phyloP scores from a whole-genome alignment of 2,888 invertebrate species.

The Apomyelois bistriatella region DNA sequence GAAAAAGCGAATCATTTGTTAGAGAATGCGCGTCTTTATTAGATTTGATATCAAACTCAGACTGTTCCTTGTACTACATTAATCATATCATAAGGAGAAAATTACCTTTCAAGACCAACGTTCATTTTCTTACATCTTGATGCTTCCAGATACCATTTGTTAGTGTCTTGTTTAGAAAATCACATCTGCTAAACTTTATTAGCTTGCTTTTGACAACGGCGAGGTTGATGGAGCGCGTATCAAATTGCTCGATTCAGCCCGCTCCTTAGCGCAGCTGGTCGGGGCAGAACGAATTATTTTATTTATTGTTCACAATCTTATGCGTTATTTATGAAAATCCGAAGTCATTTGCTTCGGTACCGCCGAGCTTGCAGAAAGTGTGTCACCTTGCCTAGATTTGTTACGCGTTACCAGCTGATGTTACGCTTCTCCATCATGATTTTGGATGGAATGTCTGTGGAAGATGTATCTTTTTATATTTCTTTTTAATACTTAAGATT shows the following conservation, averaged over 20 bases:
- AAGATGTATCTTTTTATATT: constrained; percentile 33
- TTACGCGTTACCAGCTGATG: constrained; percentile 57
- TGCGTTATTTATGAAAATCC: constrained; percentile 73
- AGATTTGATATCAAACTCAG: constrained; percentile 17
- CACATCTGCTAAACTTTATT: constrained; percentile 78
- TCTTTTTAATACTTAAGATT: constrained; percentile 26
- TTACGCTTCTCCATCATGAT: constrained; percentile 41
- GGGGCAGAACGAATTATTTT: constrained; percentile 69
- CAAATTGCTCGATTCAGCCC: constrained; percentile 70
- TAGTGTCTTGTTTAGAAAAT: constrained; percentile 75
- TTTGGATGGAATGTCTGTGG: constrained; percentile 32
- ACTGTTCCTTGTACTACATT: constrained; percentile 28
- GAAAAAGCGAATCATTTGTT: constrained; percentile 21
- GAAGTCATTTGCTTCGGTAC: constrained; percentile 55
- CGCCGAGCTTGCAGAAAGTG: constrained; percentile 52
- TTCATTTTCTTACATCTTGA: constrained; percentile 45
- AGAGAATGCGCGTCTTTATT: constrained; percentile 16
- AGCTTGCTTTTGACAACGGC: constrained; percentile 72
- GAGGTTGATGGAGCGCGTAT: constrained; percentile 75
- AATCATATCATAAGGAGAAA: constrained; percentile 51
- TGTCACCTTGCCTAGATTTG: constrained; percentile 75
- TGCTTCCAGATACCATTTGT: constrained; percentile 62
- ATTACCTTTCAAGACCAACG: constrained; percentile 45
- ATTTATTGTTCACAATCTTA: constrained; percentile 73
- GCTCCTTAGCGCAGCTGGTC: constrained; percentile 77